Percentiles rank a stretch among this genome's conserved stretches.
These are phyloP conservation scores for Hyles lineata DNA, from an alignment of 2,888 invertebrate genomes.

Conservation along the genomic window DNA sequence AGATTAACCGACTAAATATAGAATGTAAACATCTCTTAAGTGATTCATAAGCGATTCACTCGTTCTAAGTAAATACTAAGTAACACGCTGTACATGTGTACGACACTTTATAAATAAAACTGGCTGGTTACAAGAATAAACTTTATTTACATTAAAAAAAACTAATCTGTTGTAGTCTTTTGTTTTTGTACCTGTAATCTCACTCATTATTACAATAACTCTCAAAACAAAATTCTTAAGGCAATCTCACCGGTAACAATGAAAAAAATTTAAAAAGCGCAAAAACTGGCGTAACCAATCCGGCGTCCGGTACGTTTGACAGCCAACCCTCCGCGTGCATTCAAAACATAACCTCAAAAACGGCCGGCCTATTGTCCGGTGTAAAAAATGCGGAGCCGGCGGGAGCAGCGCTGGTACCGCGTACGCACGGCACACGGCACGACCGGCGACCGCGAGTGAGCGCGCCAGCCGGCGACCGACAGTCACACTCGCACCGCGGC, in stretches of 20 bases:
- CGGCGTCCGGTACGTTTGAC: constrained; percentile 13
- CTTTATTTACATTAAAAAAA: no score
- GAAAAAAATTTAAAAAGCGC: constrained; percentile 38
- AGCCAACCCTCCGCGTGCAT: constrained; percentile 46
- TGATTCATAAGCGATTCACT: constrained; percentile 69
- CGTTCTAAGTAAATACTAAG: constrained; percentile 58
- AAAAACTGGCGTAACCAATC: constrained; percentile 21
- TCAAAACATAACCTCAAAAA: constrained; percentile 78
- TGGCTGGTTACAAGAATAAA: neutral
- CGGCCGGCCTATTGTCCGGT: constrained; percentile 64
- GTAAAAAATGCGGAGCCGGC: constrained; percentile 68
- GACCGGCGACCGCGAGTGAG: constrained; percentile 31
- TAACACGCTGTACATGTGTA: constrained; percentile 33
- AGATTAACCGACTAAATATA: constrained; percentile 73
- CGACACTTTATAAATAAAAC: neutral
- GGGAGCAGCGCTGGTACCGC: constrained; percentile 53
- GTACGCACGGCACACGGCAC: constrained; percentile 43
- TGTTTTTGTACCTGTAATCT: neutral
- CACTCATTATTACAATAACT: neutral
- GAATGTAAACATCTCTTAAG: constrained; percentile 69
- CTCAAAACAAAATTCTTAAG: neutral
- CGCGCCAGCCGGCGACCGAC: neutral
- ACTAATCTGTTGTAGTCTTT: neutral
- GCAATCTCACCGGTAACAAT: neutral
- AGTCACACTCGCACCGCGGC: constrained; percentile 34